Percentiles rank a stretch among this genome's conserved stretches.
These are phyloP conservation scores for Alosa alosa DNA, from an alignment of 2,113 vertebrate genomes.

Conservation along the genomic window DNA sequence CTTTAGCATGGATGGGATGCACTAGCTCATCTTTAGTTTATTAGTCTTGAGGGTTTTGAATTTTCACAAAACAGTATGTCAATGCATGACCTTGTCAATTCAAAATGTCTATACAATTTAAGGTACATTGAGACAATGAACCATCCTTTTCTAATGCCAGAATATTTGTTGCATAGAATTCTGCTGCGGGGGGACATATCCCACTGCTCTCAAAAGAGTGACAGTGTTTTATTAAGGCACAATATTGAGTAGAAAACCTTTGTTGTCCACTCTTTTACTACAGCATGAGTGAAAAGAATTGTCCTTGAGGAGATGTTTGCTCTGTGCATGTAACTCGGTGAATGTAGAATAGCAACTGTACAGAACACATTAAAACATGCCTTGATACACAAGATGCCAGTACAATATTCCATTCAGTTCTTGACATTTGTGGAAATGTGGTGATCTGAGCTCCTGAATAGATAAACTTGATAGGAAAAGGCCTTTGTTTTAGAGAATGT, in stretches of 20 bases:
- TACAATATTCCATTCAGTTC: background rate
- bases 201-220: background rate
- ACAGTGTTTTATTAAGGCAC: background rate
- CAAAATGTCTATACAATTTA: background rate
- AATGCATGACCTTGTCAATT: background rate
- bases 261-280: background rate
- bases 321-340: background rate
- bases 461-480: background rate
- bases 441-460: background rate
- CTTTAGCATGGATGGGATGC: background rate
- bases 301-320: background rate
- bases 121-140: background rate
- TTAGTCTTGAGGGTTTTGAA: background rate
- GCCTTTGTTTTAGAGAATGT: constrained; percentile 39
- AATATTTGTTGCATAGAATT: background rate
- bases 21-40: background rate
- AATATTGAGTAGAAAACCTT: background rate
- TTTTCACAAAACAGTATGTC: background rate
- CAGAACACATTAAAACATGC: background rate
- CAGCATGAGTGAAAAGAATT: background rate
- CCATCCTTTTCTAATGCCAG: background rate
- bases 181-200: background rate
- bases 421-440: background rate
- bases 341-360: background rate
- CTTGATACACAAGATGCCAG: background rate